Evolutionary conservation across 2,113 vertebrate genomes (phyloP).

Genomic region (Holacanthus passer): DNA sequence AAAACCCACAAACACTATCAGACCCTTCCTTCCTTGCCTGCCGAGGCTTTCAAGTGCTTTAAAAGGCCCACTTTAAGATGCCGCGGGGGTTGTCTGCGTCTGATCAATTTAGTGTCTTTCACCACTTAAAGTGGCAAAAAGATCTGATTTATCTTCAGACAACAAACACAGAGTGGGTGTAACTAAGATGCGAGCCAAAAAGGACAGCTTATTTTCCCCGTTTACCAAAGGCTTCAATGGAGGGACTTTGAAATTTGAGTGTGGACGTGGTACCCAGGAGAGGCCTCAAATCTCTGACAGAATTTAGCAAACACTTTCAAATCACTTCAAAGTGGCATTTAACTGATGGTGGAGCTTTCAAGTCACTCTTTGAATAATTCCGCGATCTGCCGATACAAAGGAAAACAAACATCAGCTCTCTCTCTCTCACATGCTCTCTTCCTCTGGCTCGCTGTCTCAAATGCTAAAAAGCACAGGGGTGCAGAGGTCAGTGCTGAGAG

Average conservation of each 20-base stretch:
- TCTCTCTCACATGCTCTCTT: constrained; percentile 9
- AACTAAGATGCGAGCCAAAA: constrained; percentile 37
- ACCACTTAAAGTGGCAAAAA: constrained; percentile 52
- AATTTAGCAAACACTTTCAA: constrained; percentile 61
- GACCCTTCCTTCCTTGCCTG: constrained; percentile 28
- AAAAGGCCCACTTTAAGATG: constrained; percentile 53
- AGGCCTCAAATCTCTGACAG: constrained; percentile 55
- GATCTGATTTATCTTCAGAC: constrained; percentile 49
- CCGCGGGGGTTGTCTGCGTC: constrained; percentile 28
- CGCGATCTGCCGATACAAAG: constrained; percentile 53
- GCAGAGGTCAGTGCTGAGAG: constrained; percentile 51
- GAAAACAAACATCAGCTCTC: constrained; percentile 60
- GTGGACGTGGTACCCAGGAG: constrained; percentile 50
- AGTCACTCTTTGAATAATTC: constrained; percentile 62
- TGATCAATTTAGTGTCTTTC: constrained; percentile 61
- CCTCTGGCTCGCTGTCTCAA: background rate
- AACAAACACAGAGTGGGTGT: constrained; percentile 57
- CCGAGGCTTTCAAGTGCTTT: constrained; percentile 62
- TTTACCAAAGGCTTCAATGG: constrained; percentile 42
- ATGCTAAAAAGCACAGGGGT: constrained; percentile 17
- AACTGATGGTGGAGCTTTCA: constrained; percentile 56
- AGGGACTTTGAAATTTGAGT: constrained; percentile 62
- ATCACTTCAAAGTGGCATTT: constrained; percentile 69
- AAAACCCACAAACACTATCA: constrained; percentile 33
- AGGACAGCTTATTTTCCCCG: constrained; percentile 36